Evolutionary conservation across 1,140 invertebrate species (phyloP), one percentile per base, ranked within the genome.

Genomic region (Drosophila persimilis): DNA sequence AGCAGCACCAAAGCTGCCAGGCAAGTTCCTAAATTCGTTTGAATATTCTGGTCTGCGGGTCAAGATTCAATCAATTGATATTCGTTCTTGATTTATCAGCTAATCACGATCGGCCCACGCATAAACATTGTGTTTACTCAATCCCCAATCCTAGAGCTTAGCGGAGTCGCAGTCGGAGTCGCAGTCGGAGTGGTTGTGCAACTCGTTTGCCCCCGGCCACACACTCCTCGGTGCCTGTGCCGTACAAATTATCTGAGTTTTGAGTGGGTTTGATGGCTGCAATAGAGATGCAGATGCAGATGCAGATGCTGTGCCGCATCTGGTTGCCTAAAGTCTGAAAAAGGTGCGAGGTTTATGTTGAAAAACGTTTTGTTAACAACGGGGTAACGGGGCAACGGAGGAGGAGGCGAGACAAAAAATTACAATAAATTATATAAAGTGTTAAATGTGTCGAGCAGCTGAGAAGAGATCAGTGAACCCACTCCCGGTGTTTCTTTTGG

Each of bases 341-440:
- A 72, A 83, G 83, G 78, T 88, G 78, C 76, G 80, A 85, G 80
- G 79, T 80, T 86, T 88, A 88, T 88, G 67, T 72, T 72, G 73
- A 73, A 85, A 86, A 86, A 80, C 83, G 77, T 86, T 86, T 86
- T 86, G 83, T 86, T 88, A 86, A 83, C 83, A 83, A 80, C 83
- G 55, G 59, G 20, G 20, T 1, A 20, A 20, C 20, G 20, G 20
- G 20, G 20, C 20, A 20, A 20, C 20, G 20, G 11, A 48, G 26
- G 53, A 61, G 15, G 53, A 61, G 15, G 52, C 20, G 29, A 60
- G 79, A 72, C 17, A 17, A 20, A 83, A 64, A 81, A 80, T 81
- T 73, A 88, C 78, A 88, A 88, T 88, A 88, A 88, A 83, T 88
- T 83, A 88, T 88, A 88, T 85, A 89, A 86, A 86, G 83, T 86